Base-by-base conservation (phyloP, 2,113 vertebrate genomes). In the Anthoscopus minutus region DNA sequence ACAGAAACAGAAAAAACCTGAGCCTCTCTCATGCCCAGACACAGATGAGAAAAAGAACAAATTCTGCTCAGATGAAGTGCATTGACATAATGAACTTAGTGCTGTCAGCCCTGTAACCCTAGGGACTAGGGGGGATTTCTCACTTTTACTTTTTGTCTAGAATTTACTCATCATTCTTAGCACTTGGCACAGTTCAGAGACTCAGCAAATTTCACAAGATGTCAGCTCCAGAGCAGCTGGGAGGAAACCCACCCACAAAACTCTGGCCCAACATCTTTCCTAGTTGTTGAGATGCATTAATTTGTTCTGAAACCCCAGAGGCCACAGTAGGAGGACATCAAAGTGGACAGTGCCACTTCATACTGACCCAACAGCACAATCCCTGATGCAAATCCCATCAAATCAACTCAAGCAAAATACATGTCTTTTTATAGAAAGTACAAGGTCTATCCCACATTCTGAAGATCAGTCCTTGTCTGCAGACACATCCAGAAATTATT, bases 131-230 rank as follows among this genome's bases (percentile, higher is more conserved):
- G 8, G 9, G 2, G 4, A 38, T 58, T 38, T 21, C n/a, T 64
- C 58, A 74, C 51, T 58, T 84, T 47, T 22, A 37, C 27, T 24
- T 78, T 61, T 86, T 38, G 10, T 53, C 65, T n/a, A 45, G 47
- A 60, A 70, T 38, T 53, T 54, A 45, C 47, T 38, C 74, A 76
- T 78, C 50, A 67, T 64, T 74, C 70, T 94, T 78, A 88, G 58
- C 67, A 71, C 89, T 93, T 96, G 44, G 65, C 81, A 28, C n/a
- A 87, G 47, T 86, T 86, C 60, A 83, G 51, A 86, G 77, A 86
- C 72, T 96, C 77, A 96, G 77, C 83, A 92, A 79, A 86, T 91
- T 94, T 76, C 80, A 58, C n/a, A 71, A 85, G 47, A 87, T 80
- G 92, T 80, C 9, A 17, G 25, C 33, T 88, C 67, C 51, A 86